Evolutionary conservation across 2,888 invertebrate species (phyloP), one percentile per base, ranked within the genome.

Genomic region (Koerneria pararmatus): DNA sequence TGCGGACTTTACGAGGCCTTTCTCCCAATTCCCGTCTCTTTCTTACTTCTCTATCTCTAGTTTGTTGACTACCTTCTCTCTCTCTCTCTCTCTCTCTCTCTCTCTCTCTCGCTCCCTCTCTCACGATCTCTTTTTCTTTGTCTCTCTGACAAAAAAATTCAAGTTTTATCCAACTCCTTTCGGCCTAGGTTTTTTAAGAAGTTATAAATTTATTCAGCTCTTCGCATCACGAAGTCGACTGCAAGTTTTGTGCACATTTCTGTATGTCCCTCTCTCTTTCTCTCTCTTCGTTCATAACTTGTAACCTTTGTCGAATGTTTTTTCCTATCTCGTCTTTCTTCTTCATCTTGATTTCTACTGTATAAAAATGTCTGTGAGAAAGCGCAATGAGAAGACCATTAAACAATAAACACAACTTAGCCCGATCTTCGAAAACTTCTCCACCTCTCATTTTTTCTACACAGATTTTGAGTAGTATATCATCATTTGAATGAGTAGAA

Each of bases 181-280:
- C 58, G n/a, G n/a, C n/a, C n/a, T n/a, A n/a, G 41, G 58, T 32
- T 58, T 41, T 41, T 29, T 37, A 41, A 58, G 58, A 58, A 29
- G 37, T 37, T 41, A 41, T 27, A n/a, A n/a, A 32, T 58, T 58
- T 58, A 41, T 58, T 29, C 46, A 58, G 22, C 46, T 37, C 58
- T 29, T 27, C 27, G 46, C 41, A 0, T 37, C 46, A 41, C 6
- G 58, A 58, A 58, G 27, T 27, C 37, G 58, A 37, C 5, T 37
- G 58, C 41, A 58, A 41, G 58, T 58, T 41, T 58, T 22, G 37
- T 37, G 31, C 58, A 58, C 58, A 37, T 58, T 41, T 19, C 29
- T 48, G 31, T 60, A 46, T 60, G 31, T 32, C 27, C 24, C 22
- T 31, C 29, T 49, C 1, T 29, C 60, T 49, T 32, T 34, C 27